phyloP scores from a whole-genome alignment of 2,888 invertebrate genomes.

The Sclerodermus sp. region DNA sequence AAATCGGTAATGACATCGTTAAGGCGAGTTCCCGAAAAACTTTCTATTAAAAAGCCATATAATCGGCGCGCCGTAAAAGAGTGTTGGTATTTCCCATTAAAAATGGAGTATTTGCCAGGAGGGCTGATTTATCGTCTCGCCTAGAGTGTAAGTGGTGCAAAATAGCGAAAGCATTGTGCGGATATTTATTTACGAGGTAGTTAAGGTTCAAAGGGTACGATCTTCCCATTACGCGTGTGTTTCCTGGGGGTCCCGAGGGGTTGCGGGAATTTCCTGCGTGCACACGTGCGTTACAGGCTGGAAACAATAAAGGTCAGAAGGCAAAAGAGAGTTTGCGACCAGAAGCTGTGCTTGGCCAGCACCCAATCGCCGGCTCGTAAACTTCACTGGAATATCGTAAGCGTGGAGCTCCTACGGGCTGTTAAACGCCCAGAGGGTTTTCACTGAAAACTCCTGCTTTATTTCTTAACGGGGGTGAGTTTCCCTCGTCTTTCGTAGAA shows the following conservation, averaged over 20 bases:
- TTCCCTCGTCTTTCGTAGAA: too few species aligned
- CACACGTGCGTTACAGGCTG: slow-evolving; percentile 30
- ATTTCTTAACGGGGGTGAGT: too few species aligned
- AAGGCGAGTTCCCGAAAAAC: not conserved
- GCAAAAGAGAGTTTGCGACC: slow-evolving; percentile 6
- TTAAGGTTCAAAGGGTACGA: slow-evolving; percentile 15
- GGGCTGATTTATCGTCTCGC: not conserved
- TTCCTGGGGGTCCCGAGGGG: not conserved
- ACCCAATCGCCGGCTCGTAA: not conserved
- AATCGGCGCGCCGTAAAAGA: too few species aligned
- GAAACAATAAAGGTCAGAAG: slow-evolving; percentile 27
- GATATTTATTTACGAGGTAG: slow-evolving; percentile 1
- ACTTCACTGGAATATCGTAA: not conserved
- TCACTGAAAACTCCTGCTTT: not conserved
- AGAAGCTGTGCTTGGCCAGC: too few species aligned
- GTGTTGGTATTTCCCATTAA: not conserved
- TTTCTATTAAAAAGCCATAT: too few species aligned
- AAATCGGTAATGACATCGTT: not conserved
- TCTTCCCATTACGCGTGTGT: slow-evolving; percentile 4
- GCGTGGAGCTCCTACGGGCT: not conserved
- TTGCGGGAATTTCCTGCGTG: slow-evolving; percentile 18
- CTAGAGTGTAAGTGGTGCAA: not conserved
- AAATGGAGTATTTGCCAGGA: not conserved
- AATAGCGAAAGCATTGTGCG: not conserved
- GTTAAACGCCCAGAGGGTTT: not conserved